A percentile compares a stretch with the other conserved stretches of the same genome.
phyloP scores from a whole-genome alignment of 1,140 invertebrate genomes.

The Pseudomyrmex concolor region DNA sequence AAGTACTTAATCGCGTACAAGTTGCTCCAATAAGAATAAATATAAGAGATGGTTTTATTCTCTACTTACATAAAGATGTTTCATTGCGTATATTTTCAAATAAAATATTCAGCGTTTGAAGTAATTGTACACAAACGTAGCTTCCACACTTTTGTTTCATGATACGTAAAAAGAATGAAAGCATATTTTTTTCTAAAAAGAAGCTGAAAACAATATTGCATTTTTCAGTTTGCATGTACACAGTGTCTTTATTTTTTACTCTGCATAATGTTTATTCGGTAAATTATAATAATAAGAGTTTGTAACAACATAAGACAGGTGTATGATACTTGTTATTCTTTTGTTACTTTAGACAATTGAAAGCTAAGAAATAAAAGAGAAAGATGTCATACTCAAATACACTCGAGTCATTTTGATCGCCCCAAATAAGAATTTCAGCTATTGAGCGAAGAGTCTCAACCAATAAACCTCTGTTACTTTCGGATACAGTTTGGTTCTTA shows the following conservation, averaged over 20 bases:
- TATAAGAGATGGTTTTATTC: too few species aligned
- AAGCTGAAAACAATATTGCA: slow-evolving; percentile 89
- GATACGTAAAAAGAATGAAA: slow-evolving; percentile 98
- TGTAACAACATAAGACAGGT: too few species aligned
- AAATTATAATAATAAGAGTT: too few species aligned
- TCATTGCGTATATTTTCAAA: slow-evolving; percentile 99
- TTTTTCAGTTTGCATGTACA: background rate
- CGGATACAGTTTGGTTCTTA: slow-evolving; percentile 98
- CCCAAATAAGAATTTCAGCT: slow-evolving; percentile 99
- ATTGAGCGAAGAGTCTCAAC: slow-evolving; percentile 98
- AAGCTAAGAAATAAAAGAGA: too few species aligned
- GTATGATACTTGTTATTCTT: too few species aligned
- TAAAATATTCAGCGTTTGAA: slow-evolving; percentile 99
- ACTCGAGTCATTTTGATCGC: slow-evolving; percentile 99
- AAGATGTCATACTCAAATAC: slow-evolving; percentile 95
- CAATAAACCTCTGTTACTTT: slow-evolving; percentile 96
- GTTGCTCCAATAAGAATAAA: too few species aligned
- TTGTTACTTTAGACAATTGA: too few species aligned
- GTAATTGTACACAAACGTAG: slow-evolving; percentile 98
- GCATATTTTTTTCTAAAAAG: slow-evolving; percentile 99
- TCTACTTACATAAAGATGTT: slow-evolving; percentile 97
- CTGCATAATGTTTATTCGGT: slow-evolving; percentile 15
- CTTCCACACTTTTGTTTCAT: slow-evolving; percentile 99
- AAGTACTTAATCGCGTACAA: too few species aligned
- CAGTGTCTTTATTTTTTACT: slow-evolving; percentile 14